These are phyloP conservation scores for Lagodon rhomboides DNA, from an alignment of 2,797 vertebrate genomes.

Conservation along the genomic window DNA sequence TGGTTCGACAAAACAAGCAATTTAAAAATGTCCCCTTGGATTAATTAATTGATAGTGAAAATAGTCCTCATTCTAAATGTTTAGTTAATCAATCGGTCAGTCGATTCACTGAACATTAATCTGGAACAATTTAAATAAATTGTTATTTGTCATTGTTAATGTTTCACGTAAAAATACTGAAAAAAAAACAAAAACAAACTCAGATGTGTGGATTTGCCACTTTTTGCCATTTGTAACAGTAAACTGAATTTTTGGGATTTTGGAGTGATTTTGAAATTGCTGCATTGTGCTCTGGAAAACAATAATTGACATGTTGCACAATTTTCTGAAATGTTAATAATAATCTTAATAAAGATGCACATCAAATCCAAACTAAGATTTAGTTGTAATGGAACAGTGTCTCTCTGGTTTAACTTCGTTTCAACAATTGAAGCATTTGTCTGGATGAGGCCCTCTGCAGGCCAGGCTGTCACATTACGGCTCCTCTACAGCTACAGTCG, in stretches of 20 bases:
- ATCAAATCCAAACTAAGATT: neutral
- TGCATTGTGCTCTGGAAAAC: neutral
- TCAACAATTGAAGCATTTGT: neutral
- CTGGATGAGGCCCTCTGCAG: slow-evolving; percentile 43
- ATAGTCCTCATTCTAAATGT: neutral
- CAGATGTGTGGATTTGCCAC: neutral
- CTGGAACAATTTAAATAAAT: neutral
- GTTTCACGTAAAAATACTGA: neutral
- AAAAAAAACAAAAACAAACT: too few relatives aligned
- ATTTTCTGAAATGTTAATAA: neutral
- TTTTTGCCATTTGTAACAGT: neutral
- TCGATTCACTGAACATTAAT: neutral
- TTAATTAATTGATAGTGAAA: neutral
- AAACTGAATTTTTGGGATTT: neutral
- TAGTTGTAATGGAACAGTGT: neutral
- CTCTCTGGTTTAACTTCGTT: slow-evolving; percentile 2
- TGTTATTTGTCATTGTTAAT: neutral
- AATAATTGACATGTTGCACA: neutral
- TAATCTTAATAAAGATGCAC: neutral
- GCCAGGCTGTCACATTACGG: slow-evolving; percentile 5
- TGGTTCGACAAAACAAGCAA: neutral
- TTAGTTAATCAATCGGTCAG: neutral
- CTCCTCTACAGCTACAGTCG: too few relatives aligned
- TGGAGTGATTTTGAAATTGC: neutral
- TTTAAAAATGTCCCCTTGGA: neutral